These are phyloP conservation scores for Erythrocercus mccallii DNA, from an alignment of 2,113 vertebrate genomes.

Conservation along the genomic window DNA sequence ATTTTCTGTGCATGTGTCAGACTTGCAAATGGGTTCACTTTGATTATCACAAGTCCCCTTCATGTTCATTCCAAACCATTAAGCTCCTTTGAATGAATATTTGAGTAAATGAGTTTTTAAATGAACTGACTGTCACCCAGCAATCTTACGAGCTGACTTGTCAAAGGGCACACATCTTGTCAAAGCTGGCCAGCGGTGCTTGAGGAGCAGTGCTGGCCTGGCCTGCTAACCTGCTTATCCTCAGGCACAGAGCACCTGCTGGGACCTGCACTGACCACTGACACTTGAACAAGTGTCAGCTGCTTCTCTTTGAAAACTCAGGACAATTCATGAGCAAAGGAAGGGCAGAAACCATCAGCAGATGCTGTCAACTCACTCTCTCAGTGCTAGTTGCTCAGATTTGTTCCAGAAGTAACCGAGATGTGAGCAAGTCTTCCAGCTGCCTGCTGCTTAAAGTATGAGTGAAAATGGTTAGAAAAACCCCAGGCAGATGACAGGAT, in stretches of 20 bases:
- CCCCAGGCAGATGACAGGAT: not conserved
- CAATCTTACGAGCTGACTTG: not conserved
- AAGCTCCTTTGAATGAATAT: not conserved
- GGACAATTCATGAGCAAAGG: not conserved
- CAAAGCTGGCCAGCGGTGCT: not conserved
- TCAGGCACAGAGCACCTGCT: not conserved
- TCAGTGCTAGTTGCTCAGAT: not conserved
- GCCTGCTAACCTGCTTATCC: not conserved
- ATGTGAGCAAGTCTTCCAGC: not conserved
- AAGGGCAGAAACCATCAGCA: not conserved
- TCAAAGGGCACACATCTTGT: not conserved
- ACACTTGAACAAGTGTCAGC: not conserved
- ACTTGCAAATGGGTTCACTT: not conserved
- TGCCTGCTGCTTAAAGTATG: not conserved
- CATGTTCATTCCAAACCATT: not conserved
- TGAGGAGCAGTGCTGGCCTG: not conserved
- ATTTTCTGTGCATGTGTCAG: not conserved
- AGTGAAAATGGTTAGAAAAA: not conserved
- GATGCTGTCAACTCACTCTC: not conserved
- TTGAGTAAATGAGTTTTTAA: not conserved
- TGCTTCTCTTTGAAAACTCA: not conserved
- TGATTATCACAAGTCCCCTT: not conserved
- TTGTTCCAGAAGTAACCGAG: not conserved
- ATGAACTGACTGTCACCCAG: not conserved
- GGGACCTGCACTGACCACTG: not conserved